Percentiles rank a stretch among this genome's conserved stretches.
These are phyloP conservation scores for Cylloceria caligata DNA, from an alignment of 2,888 invertebrate species.

Conservation along the genomic window DNA sequence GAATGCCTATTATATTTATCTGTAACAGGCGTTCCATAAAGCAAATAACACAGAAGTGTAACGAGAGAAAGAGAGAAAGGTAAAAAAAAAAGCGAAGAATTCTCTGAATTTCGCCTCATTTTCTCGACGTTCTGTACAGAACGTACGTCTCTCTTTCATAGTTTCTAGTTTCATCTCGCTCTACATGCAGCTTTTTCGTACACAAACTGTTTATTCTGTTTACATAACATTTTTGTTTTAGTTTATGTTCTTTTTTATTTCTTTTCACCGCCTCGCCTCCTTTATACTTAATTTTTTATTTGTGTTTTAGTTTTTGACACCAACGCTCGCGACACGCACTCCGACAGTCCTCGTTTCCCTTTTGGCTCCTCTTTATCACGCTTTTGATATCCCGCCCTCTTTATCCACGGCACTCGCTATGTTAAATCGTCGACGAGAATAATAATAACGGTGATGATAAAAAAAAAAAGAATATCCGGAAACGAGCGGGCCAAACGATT, in stretches of 20 bases:
- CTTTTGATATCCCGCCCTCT: conserved; percentile 47
- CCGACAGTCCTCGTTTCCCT: conserved; percentile 27
- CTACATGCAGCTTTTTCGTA: conserved; percentile 35
- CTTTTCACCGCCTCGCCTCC: conserved; percentile 34
- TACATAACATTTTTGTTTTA: conserved; percentile 16
- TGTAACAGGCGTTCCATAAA: conserved; percentile 85
- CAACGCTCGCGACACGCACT: conserved; percentile 39
- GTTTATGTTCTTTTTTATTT: conserved; percentile 42
- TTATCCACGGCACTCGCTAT: conserved; percentile 23
- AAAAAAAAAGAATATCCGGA: conserved; percentile 38
- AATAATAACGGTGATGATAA: conserved; percentile 48
- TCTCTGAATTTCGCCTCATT: conserved; percentile 69
- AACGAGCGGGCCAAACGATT: conserved; percentile 60
- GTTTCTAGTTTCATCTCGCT: conserved; percentile 28
- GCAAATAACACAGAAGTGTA: conserved; percentile 83
- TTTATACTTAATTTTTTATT: conserved; percentile 23
- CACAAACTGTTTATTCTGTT: conserved; percentile 40
- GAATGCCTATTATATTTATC: conserved; percentile 85
- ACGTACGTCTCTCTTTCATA: too few species aligned
- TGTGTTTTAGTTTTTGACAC: conserved; percentile 46
- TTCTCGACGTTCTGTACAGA: conserved; percentile 6
- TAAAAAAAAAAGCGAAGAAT: conserved; percentile 66
- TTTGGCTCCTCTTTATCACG: conserved; percentile 49
- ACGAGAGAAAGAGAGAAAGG: conserved; percentile 77
- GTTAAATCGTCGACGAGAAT: conserved; percentile 28